phyloP scores from a whole-genome alignment of 2,113 vertebrate genomes.

The Todiramphus saurophagus region DNA sequence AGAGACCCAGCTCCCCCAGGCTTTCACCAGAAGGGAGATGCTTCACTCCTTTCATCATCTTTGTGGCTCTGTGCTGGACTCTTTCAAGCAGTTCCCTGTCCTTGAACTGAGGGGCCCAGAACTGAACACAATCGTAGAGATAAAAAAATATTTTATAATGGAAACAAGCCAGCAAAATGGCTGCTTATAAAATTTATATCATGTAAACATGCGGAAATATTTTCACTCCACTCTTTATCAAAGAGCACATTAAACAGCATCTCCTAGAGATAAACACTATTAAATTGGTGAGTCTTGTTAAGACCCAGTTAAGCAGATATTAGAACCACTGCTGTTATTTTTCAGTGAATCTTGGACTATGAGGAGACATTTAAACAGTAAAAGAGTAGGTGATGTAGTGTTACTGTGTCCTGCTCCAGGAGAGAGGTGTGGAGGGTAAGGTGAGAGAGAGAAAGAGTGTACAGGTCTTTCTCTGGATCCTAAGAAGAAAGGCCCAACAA shows the following conservation, averaged over 20 bases:
- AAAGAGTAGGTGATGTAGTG: neutral
- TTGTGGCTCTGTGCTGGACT: too few relatives aligned
- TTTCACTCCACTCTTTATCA: neutral
- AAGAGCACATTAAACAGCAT: neutral
- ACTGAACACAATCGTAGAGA: neutral
- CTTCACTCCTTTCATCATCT: too few relatives aligned
- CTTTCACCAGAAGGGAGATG: too few relatives aligned
- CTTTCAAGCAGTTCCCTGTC: too few relatives aligned
- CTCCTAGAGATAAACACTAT: neutral
- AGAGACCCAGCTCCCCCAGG: too few relatives aligned
- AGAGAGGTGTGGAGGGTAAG: neutral
- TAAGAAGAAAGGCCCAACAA: neutral
- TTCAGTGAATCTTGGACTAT: neutral
- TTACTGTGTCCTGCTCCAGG: neutral
- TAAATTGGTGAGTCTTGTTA: neutral
- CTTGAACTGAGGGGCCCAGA: too few relatives aligned
- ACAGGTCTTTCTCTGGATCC: neutral
- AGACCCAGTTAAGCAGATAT: neutral
- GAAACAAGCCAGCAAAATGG: neutral
- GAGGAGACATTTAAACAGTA: neutral
- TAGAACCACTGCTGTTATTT: neutral
- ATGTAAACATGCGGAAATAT: neutral
- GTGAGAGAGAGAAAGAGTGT: neutral
- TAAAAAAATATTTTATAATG: neutral
- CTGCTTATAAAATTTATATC: neutral